Base-by-base conservation (phyloP, 2,888 invertebrate genomes). In the Amorpha juglandis region DNA sequence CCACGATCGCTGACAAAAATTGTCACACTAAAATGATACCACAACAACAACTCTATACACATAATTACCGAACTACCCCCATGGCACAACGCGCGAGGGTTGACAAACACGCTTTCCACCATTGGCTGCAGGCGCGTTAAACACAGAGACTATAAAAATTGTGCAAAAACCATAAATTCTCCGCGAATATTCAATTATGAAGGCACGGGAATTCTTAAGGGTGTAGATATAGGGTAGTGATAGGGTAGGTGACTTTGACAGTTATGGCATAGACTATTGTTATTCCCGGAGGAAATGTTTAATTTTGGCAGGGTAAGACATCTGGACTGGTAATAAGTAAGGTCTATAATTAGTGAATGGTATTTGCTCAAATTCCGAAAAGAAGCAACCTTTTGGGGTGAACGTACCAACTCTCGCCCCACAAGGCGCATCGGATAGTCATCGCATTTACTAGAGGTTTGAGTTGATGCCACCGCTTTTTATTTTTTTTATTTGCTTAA, bases 81-180 rank as follows among this genome's bases (percentile, higher is more conserved):
- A 70, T 78, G 75, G 77, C 72, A 73, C 70, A 72, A 76, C 74
- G 79, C 73, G 70, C 72, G 71, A 74, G 83, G 84, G 88, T 78
- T 71, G 86, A 85, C 87, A 85, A 85, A 84, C 84, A 86, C 84
- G 27, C 27, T 87, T 84, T 84, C 88, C 89, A 90, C 89, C 89
- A 87, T 87, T 87, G 79, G 75, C 76, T 75, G 83, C 90, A 88
- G 86, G 83, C 84, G 83, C 90, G 90, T 91, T 91, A 91, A 90
- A 83, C 82, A 87, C 91, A 91, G 89, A 77, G 83, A 79, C 87
- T 80, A 89, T 91, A 91, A 91, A 91, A 91, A 88, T 91, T 85
- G 87, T 83, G 82, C 83, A 82, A 82, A 86, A 84, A 79, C 84
- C 87, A 91, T 91, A 91, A 91, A 91, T 91, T 87, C 81, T 81